phyloP scores from a whole-genome alignment of 2,797 vertebrate species.

The Gallinago stenura region DNA sequence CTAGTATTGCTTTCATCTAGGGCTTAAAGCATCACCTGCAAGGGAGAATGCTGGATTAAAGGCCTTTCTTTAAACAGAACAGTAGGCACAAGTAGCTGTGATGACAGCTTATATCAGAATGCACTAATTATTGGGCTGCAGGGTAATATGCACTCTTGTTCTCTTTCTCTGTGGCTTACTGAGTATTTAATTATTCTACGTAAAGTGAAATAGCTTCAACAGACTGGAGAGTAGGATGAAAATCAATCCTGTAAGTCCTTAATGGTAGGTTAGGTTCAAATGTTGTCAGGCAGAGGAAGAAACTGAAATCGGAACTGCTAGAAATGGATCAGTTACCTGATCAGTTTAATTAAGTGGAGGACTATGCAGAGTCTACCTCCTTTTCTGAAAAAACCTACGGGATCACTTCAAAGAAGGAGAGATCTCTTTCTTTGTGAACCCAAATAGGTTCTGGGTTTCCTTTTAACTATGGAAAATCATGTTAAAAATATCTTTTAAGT shows the following conservation, averaged over 20 bases:
- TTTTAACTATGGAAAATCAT: neutral
- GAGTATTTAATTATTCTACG: conserved; percentile 55
- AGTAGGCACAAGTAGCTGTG: neutral
- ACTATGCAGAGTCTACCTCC: neutral
- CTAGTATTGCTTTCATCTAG: neutral
- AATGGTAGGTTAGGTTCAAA: conserved; percentile 34
- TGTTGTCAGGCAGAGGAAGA: neutral
- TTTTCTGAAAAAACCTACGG: neutral
- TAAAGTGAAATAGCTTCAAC: conserved; percentile 37
- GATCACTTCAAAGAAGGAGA: neutral
- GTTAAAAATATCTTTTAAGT: neutral
- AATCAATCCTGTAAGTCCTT: conserved; percentile 46
- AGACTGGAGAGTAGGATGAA: conserved; percentile 8
- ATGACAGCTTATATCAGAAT: conserved; percentile 16
- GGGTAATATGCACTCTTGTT: conserved; percentile 22
- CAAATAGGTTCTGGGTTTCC: neutral
- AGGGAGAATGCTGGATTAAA: conserved; percentile 8
- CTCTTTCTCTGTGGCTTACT: neutral
- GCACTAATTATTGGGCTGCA: conserved; percentile 10
- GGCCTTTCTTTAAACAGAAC: neutral
- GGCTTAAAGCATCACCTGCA: neutral
- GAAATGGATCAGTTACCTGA: neutral
- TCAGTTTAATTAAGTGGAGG: neutral
- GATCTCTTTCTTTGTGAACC: neutral
- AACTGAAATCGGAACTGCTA: conserved; percentile 14